Conservation (phyloP, 2,888 invertebrate species). For the Netelia melanura region DNA sequence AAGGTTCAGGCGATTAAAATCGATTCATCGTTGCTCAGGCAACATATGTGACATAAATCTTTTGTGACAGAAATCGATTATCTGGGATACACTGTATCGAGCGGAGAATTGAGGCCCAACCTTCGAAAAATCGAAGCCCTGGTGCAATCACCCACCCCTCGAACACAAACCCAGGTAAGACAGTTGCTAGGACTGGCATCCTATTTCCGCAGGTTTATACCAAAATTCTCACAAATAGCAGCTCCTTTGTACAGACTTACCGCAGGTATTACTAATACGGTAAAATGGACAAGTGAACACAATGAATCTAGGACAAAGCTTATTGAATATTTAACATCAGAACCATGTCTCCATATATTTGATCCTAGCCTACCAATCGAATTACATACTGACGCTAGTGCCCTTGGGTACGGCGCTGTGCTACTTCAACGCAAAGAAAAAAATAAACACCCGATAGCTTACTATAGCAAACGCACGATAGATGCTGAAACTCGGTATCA, state of each 20-base stretch:
- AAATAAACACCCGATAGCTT: not conserved
- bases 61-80: constrained; percentile 31
- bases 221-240: constrained; percentile 40
- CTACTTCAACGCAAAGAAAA: constrained; percentile 23
- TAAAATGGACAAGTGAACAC: constrained; percentile 18
- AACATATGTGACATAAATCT: no score
- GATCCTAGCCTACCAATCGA: constrained; percentile 38
- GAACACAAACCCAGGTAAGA: constrained; percentile 45
- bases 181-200: constrained; percentile 65
- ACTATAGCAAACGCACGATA: not conserved
- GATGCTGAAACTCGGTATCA: constrained; percentile 29
- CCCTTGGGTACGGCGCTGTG: constrained; percentile 34
- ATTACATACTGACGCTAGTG: constrained; percentile 54
- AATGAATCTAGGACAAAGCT: not conserved
- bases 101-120: constrained; percentile 33
- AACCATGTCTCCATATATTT: constrained; percentile 33
- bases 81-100: constrained; percentile 37
- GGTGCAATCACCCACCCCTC: constrained; percentile 53
- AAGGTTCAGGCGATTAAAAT: no score
- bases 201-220: constrained; percentile 55
- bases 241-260: constrained; percentile 32
- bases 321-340: constrained; percentile 21
- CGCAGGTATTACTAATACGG: not conserved
- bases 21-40: no score
- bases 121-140: constrained; percentile 63